Evolutionary conservation across 2,113 vertebrate species (phyloP), one percentile per base, ranked within the genome.

Genomic region (Xiphophorus couchianus): DNA sequence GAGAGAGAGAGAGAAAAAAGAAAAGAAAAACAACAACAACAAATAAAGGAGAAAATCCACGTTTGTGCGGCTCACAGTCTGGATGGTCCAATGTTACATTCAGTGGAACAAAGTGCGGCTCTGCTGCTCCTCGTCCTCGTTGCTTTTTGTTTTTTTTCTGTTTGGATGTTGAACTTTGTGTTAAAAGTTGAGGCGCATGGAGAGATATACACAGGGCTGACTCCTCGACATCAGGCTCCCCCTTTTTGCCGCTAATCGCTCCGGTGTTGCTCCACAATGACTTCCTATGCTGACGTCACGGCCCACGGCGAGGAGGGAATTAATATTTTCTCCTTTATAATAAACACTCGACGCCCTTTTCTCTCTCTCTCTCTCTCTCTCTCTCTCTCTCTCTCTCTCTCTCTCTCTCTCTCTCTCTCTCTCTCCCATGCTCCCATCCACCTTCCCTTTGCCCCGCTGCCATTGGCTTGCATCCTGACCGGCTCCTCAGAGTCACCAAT

Each of bases 271-370:
- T 96, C 94, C 92, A 95, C 95, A 95, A 95, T 96, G 94, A 95
- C 96, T 96, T 96, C 96, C 96, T 94, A 95, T 86, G 92, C 91
- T 98, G 96, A 98, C 97, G 97, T 98, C 97, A 98, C 94, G 84
- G 92, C 92, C 94, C 83, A 94, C 89, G 80, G 93, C 93, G 85
- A 88, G 93, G 89, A 37, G 85, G 78, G 78, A 92, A 92, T 89
- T 92, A 90, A 93, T 93, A 91, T 93, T 93, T 93, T 92, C 90
- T 92, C 90, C 90, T 91, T 94, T 93, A 94, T 96, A 94, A 93
- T 94, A 94, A 95, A 94, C 93, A 91, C 92, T 89, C 82, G 89
- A 94, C 90, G 88, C 74, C 90, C 90, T 85, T 37, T 90, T 93
- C 68, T 10, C 72, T 61, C 76, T 66, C 12, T 3, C 8, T 22